Evolutionary conservation across 2,888 invertebrate genomes (phyloP).

Genomic region (Ceriagrion tenellum): DNA sequence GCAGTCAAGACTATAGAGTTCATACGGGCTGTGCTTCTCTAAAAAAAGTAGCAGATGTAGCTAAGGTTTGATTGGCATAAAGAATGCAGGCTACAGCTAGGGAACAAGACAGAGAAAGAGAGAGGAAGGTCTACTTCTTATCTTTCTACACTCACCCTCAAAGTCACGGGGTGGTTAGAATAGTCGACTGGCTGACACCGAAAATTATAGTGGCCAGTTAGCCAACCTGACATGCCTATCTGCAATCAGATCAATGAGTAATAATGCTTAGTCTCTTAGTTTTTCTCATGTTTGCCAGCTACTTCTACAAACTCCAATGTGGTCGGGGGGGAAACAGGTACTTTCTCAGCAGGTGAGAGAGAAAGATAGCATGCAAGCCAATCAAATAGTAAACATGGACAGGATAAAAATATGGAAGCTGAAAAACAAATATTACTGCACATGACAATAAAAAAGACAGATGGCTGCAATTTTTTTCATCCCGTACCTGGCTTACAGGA

Average conservation of each 20-base stretch:
- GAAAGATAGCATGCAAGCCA: slow-evolving; percentile 64
- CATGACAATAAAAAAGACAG: slow-evolving; percentile 24
- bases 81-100: slow-evolving; percentile 59
- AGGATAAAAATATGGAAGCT: slow-evolving; percentile 65
- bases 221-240: slow-evolving; percentile 95
- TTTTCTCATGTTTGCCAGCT: slow-evolving; percentile 52
- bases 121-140: slow-evolving; percentile 64
- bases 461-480: slow-evolving; percentile 63
- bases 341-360: slow-evolving; percentile 60
- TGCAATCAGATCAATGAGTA: slow-evolving; percentile 81
- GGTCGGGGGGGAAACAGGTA: slow-evolving; percentile 30
- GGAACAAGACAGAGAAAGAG: slow-evolving; percentile 50
- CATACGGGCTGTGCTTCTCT: slow-evolving; percentile 44
- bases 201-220: slow-evolving; percentile 96
- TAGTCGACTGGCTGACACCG: slow-evolving; percentile 98
- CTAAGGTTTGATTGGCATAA: slow-evolving; percentile 51
- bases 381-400: slow-evolving; percentile 63
- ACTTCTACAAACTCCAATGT: slow-evolving; percentile 57
- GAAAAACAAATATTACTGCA: slow-evolving; percentile 66
- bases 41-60: slow-evolving; percentile 44
- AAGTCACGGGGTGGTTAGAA: slow-evolving; percentile 92
- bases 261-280: slow-evolving; percentile 63
- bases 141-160: slow-evolving; percentile 86
- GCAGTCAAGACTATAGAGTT: slow-evolving; percentile 53
- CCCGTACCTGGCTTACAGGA: slow-evolving; percentile 50